Evolutionary conservation across 2,888 invertebrate species (phyloP).

Genomic region (Petrolisthes cinctipes): DNA sequence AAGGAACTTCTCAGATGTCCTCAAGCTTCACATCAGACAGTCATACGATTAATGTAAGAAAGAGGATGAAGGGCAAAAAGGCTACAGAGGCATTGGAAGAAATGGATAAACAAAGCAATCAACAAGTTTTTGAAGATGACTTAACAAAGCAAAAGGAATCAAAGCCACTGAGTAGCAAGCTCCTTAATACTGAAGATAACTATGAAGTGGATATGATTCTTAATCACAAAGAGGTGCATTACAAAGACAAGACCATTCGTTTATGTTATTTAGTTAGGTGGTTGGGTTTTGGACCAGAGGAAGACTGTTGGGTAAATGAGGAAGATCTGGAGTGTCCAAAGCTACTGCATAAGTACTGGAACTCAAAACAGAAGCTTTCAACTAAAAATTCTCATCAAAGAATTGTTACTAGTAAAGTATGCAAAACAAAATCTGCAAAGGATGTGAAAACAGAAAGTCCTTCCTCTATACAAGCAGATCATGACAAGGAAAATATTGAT

Average conservation of each 20-base stretch:
- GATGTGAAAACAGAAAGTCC: no score
- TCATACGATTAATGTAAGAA: constrained; percentile 30
- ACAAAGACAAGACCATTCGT: constrained; percentile 11
- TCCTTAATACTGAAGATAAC: background rate
- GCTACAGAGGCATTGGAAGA: constrained; percentile 3
- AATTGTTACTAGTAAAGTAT: background rate
- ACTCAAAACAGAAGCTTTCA: background rate
- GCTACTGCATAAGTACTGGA: constrained; percentile 43
- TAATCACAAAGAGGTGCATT: constrained; percentile 26
- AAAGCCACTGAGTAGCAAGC: background rate
- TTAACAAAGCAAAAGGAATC: background rate
- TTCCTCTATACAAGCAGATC: background rate
- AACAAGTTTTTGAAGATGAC: background rate
- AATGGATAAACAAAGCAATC: background rate
- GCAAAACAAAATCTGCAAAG: background rate
- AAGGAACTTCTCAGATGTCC: background rate
- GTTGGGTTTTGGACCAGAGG: constrained; percentile 38
- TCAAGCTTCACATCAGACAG: background rate
- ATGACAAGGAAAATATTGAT: constrained; percentile 23
- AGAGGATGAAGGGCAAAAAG: constrained; percentile 12
- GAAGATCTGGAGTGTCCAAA: constrained; percentile 42
- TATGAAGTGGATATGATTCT: constrained; percentile 54
- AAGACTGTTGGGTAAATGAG: constrained; percentile 60
- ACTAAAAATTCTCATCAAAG: background rate
- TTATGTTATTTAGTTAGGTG: constrained; percentile 49